phyloP scores from a whole-genome alignment of 1,140 invertebrate species.

The Papilio xuthus region DNA sequence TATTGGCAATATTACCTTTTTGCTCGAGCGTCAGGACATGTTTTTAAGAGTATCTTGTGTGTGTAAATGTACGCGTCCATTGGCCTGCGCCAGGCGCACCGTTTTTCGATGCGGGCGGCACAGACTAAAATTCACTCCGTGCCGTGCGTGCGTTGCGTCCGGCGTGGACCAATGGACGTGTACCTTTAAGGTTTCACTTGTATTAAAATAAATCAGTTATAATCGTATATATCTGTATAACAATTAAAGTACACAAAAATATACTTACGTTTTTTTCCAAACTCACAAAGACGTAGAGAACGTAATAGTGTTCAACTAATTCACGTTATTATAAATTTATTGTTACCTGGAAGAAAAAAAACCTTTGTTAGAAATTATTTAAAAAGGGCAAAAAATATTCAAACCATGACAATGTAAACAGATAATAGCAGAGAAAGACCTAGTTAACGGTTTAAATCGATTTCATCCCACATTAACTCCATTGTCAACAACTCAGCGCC shows the following conservation, averaged over 20 bases:
- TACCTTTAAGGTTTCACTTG: too few species aligned
- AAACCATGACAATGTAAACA: background rate
- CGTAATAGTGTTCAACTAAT: background rate
- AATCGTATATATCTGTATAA: too few species aligned
- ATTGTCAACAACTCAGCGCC: background rate
- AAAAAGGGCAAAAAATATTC: background rate
- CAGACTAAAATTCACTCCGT: too few species aligned
- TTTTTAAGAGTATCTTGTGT: too few species aligned
- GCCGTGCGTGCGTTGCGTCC: too few species aligned
- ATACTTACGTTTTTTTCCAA: background rate
- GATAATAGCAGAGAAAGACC: constrained; percentile 28
- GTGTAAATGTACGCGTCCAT: too few species aligned
- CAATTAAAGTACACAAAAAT: background rate
- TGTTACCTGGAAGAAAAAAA: constrained; percentile 7
- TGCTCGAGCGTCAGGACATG: too few species aligned
- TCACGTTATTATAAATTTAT: background rate
- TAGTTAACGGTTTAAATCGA: constrained; percentile 47
- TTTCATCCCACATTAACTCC: constrained; percentile 31
- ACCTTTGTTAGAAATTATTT: background rate
- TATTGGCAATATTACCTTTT: too few species aligned
- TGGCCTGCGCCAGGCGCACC: too few species aligned
- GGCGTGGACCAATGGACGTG: too few species aligned
- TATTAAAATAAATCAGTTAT: too few species aligned
- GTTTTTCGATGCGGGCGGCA: too few species aligned
- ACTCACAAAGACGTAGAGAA: background rate